Conservation (phyloP, 2,888 invertebrate genomes). For the Xanthia icteritia region DNA sequence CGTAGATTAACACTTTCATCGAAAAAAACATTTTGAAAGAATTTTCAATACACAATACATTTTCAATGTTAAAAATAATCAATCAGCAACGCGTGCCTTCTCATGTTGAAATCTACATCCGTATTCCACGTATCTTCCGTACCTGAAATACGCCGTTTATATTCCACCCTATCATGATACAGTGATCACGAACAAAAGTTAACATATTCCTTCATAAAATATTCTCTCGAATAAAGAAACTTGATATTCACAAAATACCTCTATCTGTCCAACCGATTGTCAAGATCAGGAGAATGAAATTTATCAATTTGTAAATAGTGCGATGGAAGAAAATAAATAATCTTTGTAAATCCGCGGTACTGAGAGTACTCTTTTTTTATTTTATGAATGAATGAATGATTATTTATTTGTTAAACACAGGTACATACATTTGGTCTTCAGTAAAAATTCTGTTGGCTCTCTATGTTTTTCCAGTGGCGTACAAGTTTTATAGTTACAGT, state of each 20-base stretch:
- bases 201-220: conserved; percentile 33
- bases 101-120: conserved; percentile 6
- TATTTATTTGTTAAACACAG: too few relatives aligned
- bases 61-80: too few relatives aligned
- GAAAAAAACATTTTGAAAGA: too few relatives aligned
- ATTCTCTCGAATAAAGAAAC: conserved; percentile 29
- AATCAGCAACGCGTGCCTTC: background rate
- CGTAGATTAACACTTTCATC: too few relatives aligned
- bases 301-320: background rate
- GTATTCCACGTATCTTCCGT: background rate
- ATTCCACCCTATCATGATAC: conserved; percentile 3
- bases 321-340: background rate
- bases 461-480: too few relatives aligned
- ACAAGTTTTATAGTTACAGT: too few relatives aligned
- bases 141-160: conserved; percentile 5
- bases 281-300: conserved; percentile 16
- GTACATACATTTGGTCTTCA: too few relatives aligned
- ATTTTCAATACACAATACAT: too few relatives aligned
- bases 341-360: conserved; percentile 6
- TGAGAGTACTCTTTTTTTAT: background rate
- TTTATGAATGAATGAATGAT: background rate
- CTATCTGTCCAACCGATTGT: conserved; percentile 18
- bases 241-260: conserved; percentile 6
- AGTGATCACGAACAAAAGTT: conserved; percentile 14
- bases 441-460: too few relatives aligned